phyloP scores from a whole-genome alignment of 2,113 vertebrate genomes.

The Pipa parva region DNA sequence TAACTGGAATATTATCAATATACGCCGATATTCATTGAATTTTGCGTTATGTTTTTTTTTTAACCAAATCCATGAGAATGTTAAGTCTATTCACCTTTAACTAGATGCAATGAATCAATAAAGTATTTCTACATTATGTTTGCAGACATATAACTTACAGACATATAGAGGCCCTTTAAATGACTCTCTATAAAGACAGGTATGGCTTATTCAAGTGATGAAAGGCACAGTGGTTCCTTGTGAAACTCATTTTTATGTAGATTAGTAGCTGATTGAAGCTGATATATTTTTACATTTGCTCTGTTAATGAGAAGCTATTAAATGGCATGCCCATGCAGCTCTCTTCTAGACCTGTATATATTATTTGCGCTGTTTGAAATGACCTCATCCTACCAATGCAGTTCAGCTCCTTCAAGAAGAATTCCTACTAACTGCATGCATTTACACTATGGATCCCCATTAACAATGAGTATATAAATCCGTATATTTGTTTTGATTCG shows the following conservation, averaged over 20 bases:
- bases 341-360: conserved; percentile 20
- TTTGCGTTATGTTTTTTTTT: too few relatives aligned
- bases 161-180: conserved; percentile 19
- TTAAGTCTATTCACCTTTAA: background rate
- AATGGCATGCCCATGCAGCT: conserved; percentile 15
- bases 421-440: too few relatives aligned
- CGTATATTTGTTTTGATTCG: too few relatives aligned
- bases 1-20: too few relatives aligned
- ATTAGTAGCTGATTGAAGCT: conserved; percentile 32
- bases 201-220: conserved; percentile 19
- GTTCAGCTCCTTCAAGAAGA: too few relatives aligned
- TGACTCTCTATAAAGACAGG: conserved; percentile 15
- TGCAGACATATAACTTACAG: conserved; percentile 17
- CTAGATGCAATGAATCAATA: background rate
- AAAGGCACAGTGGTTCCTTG: conserved; percentile 17
- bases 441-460: too few relatives aligned
- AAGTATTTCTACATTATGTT: background rate
- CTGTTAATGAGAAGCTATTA: conserved; percentile 34
- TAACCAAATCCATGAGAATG: background rate
- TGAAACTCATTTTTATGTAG: conserved; percentile 40
- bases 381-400: conserved; percentile 24
- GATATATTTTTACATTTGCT: conserved; percentile 30
- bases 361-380: conserved; percentile 23
- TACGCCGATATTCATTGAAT: too few relatives aligned
- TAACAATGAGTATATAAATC: too few relatives aligned